These are phyloP conservation scores for Geopemphigus sp. DNA, from an alignment of 1,140 invertebrate genomes.

Conservation along the genomic window DNA sequence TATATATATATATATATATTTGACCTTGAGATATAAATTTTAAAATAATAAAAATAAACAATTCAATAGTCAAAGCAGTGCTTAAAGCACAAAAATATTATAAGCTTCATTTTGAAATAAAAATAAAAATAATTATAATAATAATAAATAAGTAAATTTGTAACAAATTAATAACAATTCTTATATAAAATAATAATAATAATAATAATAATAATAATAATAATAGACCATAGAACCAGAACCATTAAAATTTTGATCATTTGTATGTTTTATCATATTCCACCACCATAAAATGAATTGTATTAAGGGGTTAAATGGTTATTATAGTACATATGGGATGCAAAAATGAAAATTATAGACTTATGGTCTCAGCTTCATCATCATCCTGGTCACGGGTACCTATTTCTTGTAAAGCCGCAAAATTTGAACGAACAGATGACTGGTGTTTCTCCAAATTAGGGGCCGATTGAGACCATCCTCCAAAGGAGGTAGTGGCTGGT, in stretches of 20 bases:
- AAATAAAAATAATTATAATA: slow-evolving; percentile 36
- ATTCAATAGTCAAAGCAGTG: slow-evolving; percentile 40
- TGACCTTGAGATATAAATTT: slow-evolving; percentile 14
- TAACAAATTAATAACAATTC: slow-evolving; percentile 46
- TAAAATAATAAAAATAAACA: slow-evolving; percentile 30
- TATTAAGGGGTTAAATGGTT: slow-evolving; percentile 24
- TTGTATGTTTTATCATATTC: slow-evolving; percentile 22
- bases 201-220: no score
- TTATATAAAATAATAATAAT: slow-evolving; percentile 2
- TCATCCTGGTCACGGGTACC: slow-evolving; percentile 55
- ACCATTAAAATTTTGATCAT: slow-evolving; percentile 31
- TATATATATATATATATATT: no score
- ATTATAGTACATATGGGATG: slow-evolving; percentile 42
- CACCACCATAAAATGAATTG: slow-evolving; percentile 45
- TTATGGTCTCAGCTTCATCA: slow-evolving; percentile 39
- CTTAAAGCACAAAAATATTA: slow-evolving; percentile 42
- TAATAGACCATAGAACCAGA: slow-evolving; percentile 15
- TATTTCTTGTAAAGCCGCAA: slow-evolving; percentile 58
- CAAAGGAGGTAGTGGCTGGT: slow-evolving; percentile 54
- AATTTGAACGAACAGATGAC: slow-evolving; percentile 53
- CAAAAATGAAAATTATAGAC: slow-evolving; percentile 43
- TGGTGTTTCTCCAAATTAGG: slow-evolving; percentile 76
- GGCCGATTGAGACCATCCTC: slow-evolving; percentile 67
- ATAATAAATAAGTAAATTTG: slow-evolving; percentile 27
- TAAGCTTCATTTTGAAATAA: slow-evolving; percentile 47